Evolutionary conservation across 2,797 vertebrate species (phyloP), one percentile per base, ranked within the genome.

Genomic region (Sebastes hubbsi): DNA sequence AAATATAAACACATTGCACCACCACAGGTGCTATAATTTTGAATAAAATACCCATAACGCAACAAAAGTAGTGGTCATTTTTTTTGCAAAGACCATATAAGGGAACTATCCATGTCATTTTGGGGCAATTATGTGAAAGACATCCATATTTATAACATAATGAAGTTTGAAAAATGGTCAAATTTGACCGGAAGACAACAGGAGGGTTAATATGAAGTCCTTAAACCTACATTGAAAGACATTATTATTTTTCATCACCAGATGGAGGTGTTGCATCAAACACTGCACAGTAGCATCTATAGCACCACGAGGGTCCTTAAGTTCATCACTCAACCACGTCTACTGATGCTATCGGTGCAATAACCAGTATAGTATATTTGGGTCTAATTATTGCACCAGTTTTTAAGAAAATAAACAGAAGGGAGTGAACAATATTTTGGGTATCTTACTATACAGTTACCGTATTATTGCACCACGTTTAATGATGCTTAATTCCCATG

Each of bases 251-350:
- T 74, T 64, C 2, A 79, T 20, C 94, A 70, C 81, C 82, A 91
- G 93, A 88, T 90, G 90, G 88, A 2, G 60, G 2, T 25, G 65
- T 68, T 75, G 25, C 27, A 12, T 65, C 29, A 68, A 16, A 74
- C 25, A 70, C 4, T 2, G 29, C 1, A 46, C 9, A 32, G 13
- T 4, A 10, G 6, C 8, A 20, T 42, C 14, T 42, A 16, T 36
- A 13, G 27, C 10, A 14, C 5, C 49, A 64, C 6, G 2, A 18
- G 12, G 25, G 4, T 29, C 24, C 22, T 13, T 38, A 25, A 54
- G 6, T 14, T 56, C 54, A 63, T 65, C 22, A 27, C 20, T 34
- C n/a, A 6, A 29, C 34, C 54, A 30, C 11, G 1, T 34, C 30
- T 56, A 24, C 25, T n/a, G 5, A 3, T 1, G 5, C 3, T 11